Evolutionary conservation across 2,888 invertebrate species (phyloP), one percentile per base, ranked within the genome.

Genomic region (Bombyx huttoni): DNA sequence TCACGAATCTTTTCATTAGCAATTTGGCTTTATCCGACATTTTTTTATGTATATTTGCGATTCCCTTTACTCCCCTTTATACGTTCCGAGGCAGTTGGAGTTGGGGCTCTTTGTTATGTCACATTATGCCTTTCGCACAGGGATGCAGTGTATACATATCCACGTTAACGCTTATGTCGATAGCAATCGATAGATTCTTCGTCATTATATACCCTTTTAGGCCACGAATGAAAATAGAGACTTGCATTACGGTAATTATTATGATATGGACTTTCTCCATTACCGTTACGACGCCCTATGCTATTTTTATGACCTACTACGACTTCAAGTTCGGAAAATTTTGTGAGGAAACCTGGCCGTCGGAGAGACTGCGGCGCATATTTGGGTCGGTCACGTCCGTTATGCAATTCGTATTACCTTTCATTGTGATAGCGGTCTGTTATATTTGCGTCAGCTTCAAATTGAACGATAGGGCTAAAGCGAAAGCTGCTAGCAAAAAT

Each of bases 91-190:
- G 93, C 6, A 91, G 94, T 49, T 99, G 99, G 99, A 92, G 96
- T 48, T 98, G 98, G 86, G 99, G 99, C 0, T 91, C 92, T 33
- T 90, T 93, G 0, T 89, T 98, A 57, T 99, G 99, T 74, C 97
- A 98, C 78, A 88, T 98, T 66, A 95, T 98, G 56, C 95, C 98
- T 52, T 97, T 95, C 81, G 95, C 97, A 54, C 97, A 97, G 81
- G 98, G 98, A 52, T 95, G 96, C 68, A 97, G 97, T 75, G 98
- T 99, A 62, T 99, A 98, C 90, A 98, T 99, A 72, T 98, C 98
- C 56, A 98, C 98, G 0, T 89, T 99, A 66, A 99, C 99, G 7
- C 91, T 99, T 58, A 98, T 97, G 63, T 96, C 98, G 60, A 99
- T 99, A 65, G 99, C 99, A 51, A 94, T 99, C 56, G 99, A 99